Base-by-base conservation (phyloP, 2,797 vertebrate genomes). In the Poeciliopsis turneri region DNA sequence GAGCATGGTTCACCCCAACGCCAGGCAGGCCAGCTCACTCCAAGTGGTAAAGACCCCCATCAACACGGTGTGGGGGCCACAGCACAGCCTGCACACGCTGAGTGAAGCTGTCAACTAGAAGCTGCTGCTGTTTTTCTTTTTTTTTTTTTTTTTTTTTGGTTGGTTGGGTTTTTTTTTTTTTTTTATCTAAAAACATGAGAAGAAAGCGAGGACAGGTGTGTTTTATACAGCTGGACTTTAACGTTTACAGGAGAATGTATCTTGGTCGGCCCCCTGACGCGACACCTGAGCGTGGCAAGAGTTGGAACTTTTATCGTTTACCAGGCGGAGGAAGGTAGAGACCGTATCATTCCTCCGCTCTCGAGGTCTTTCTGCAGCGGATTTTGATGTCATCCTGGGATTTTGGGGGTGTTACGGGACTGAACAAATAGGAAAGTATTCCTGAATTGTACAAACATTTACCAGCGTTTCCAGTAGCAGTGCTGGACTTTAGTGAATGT, bases 21-120 rank as follows among this genome's bases (percentile, higher is more conserved):
- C 85, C 69, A 91, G 92, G 75, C 92, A 94, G 72, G 39, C 90
- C 25, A 81, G 83, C 16, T 82, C 90, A 57, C 83, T 91, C 16
- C 89, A 91, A 25, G 92, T 91, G 49, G 89, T 91, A 0, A 90
- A 93, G 53, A 85, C 89, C 45, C 90, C 94, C 15, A 91, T 95
- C 30, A 41, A 89, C 5, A 82, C 92, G 2, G 89, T 91, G 33
- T 96, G 96, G 96, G 93, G 92, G 43, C 85, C 91, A 0, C 93
- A 94, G 82, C 94, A 93, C 81, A 82, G 85, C 39, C 88, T 93
- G 86, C 94, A 92, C 66, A 80, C 93, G 11, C 91, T 95, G 76
- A 94, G 92, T n/a, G 94, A 95, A 86, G 85, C 93, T 15, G 95
- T 96, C 30, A 96, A 95, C 82, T 96, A 92, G 82, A 15, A 82